Evolutionary conservation across 2,797 vertebrate species (phyloP), one percentile per base, ranked within the genome.

Genomic region (Dryobates pubescens): DNA sequence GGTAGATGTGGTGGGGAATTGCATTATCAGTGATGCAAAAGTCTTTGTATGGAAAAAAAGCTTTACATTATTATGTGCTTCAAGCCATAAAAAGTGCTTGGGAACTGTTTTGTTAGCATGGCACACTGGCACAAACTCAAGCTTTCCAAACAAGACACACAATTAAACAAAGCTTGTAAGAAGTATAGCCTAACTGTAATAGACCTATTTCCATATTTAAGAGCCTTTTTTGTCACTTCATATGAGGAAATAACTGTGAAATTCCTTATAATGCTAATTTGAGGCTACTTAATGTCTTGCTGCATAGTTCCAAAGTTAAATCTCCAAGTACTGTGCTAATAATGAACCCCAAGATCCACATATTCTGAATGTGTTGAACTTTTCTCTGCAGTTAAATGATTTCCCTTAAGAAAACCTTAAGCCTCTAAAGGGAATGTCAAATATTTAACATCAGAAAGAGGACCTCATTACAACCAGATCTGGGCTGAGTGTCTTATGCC

Each of bases 381-480:
- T 36, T 82, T 72, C 10, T n/a, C 59, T 73, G 13, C 69, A 94
- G 58, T 57, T 87, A 81, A 79, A 69, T 67, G 1, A 79, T 88
- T 93, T 80, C 59, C 70, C 56, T 75, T 92, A 74, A 90, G 68
- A 84, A 96, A 79, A 17, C 18, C 61, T 86, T 45, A 68, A 86
- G 18, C 6, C 24, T 69, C 23, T 80, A 74, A 56, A 65, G 38
- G 2, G 19, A 78, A 63, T 77, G 51, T 85, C 88, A 85, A 65
- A 82, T 57, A 85, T 17, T 67, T 57, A 65, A 43, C 29, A 5
- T 36, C 27, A 87, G 34, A 80, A 90, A 80, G 56, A 90, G 7
- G 18, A 64, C 6, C 4, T 74, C 26, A 30, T 79, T 74, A 57
- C 8, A 78, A 7, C 7, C 51, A 82, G 23, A 79, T 9, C 17